These are phyloP conservation scores for Nycticebus coucang DNA, from an alignment of 2,113 vertebrate species.

Conservation along the genomic window DNA sequence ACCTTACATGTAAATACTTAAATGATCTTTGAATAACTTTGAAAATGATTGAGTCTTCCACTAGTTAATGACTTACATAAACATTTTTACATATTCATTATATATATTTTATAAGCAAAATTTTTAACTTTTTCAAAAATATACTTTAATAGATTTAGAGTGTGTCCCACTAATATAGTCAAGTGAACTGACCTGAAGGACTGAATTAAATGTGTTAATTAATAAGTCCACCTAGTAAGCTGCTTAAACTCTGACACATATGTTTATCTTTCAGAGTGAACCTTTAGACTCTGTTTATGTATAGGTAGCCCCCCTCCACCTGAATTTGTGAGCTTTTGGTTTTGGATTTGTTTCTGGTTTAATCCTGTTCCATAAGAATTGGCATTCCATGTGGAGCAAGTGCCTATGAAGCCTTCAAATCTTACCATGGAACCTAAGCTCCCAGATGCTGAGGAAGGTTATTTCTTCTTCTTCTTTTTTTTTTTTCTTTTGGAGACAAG, in stretches of 20 bases:
- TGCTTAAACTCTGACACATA: background rate
- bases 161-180: background rate
- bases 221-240: background rate
- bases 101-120: background rate
- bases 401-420: background rate
- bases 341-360: background rate
- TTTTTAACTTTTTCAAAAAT: background rate
- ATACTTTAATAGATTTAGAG: background rate
- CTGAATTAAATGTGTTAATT: background rate
- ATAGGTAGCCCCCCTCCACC: background rate
- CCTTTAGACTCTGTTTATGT: background rate
- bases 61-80: background rate
- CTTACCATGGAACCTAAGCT: background rate
- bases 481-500: no score
- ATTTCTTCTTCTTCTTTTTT: background rate
- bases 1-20: background rate
- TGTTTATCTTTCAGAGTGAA: background rate
- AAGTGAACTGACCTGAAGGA: background rate
- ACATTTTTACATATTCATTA: background rate
- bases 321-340: background rate
- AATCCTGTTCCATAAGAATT: background rate
- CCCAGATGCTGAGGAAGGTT: background rate
- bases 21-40: background rate
- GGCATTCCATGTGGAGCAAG: background rate
- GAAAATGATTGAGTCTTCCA: background rate